A percentile compares a stretch with the other conserved stretches of the same genome.
Conservation (phyloP, 1,140 invertebrate species). For the Polyergus mexicanus region DNA sequence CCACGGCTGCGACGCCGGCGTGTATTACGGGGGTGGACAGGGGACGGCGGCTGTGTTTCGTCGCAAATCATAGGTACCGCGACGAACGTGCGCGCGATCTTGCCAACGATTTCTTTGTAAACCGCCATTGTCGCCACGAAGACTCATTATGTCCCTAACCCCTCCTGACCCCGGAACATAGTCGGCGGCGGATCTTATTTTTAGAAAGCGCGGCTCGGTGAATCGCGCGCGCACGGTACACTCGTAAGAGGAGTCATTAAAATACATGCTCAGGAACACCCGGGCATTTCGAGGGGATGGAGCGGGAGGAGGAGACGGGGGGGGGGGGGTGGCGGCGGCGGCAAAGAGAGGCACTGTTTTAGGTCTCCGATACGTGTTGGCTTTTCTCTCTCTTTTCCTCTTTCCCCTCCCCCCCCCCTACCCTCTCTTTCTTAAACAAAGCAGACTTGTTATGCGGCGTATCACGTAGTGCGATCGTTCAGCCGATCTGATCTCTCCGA, state of each 20-base stretch:
- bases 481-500: conserved; percentile 23
- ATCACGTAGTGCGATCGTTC: conserved; percentile 3
- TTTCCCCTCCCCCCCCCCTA: too few relatives aligned
- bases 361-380: background rate
- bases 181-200: conserved; percentile 63
- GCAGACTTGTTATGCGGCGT: conserved; percentile 27
- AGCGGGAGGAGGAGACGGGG: too few relatives aligned
- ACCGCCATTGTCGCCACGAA: conserved; percentile 73
- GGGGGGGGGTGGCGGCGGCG: too few relatives aligned
- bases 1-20: conserved; percentile 5
- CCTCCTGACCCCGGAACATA: conserved; percentile 54
- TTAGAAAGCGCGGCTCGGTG: conserved; percentile 62
- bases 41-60: conserved; percentile 67
- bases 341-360: conserved; percentile 20
- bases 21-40: conserved; percentile 6
- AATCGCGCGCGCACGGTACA: conserved; percentile 16
- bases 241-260: conserved; percentile 51
- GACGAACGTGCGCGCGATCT: conserved; percentile 72
- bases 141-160: conserved; percentile 66
- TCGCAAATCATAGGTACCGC: conserved; percentile 76
- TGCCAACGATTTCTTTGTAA: conserved; percentile 75
- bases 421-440: conserved; percentile 25
- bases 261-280: conserved; percentile 1
- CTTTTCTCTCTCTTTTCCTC: conserved; percentile 8
- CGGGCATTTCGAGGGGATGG: background rate